Conservation (phyloP, 2,888 invertebrate species). For the Drosophila conformis region DNA sequence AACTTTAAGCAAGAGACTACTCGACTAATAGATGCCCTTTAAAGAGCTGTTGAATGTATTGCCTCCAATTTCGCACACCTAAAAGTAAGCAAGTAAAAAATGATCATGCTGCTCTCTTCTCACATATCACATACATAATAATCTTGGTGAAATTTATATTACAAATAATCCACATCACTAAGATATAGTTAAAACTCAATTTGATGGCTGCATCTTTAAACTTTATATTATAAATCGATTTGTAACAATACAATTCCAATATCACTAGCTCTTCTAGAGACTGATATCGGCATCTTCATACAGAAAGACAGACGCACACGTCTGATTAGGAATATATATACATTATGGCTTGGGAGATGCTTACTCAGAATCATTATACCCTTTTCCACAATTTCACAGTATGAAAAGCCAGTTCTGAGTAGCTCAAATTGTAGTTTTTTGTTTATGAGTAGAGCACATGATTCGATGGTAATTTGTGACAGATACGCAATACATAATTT, state of each 20-base stretch:
- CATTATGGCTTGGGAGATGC: neutral
- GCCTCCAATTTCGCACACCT: neutral
- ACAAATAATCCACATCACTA: no score
- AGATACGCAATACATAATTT: constrained; percentile 69
- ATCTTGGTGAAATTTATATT: no score
- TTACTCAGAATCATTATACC: neutral
- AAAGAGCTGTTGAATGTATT: neutral
- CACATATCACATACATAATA: no score
- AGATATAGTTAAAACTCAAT: no score
- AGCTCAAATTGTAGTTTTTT: neutral
- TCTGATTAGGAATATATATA: neutral
- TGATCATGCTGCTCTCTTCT: no score
- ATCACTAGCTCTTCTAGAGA: neutral
- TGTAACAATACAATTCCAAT: neutral
- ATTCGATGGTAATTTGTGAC: constrained; percentile 58
- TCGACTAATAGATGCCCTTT: neutral
- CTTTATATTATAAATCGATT: neutral
- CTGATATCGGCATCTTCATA: neutral
- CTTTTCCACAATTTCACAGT: neutral
- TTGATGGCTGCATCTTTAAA: no score
- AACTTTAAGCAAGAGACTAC: neutral
- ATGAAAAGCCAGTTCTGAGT: neutral
- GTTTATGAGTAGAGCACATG: constrained; percentile 53
- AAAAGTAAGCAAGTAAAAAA: neutral
- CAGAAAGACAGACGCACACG: neutral